A percentile compares a stretch with the other conserved stretches of the same genome.
These are phyloP conservation scores for Phocoena phocoena DNA, from an alignment of 2,113 vertebrate species.

Conservation along the genomic window DNA sequence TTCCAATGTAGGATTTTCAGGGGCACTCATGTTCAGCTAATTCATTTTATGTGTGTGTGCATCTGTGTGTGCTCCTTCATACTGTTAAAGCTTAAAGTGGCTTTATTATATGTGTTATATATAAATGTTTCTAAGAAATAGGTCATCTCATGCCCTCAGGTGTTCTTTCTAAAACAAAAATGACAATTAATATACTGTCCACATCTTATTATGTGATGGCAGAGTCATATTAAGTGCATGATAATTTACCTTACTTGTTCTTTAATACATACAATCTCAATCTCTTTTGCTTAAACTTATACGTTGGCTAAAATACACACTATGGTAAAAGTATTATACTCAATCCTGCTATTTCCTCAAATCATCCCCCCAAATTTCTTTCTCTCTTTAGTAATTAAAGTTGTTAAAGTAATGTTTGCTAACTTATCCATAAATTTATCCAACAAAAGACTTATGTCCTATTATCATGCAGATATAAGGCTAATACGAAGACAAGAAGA, in stretches of 20 bases:
- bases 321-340: neutral
- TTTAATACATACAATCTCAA: neutral
- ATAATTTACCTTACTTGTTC: neutral
- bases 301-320: neutral
- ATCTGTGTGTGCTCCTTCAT: neutral
- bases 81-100: neutral
- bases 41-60: neutral
- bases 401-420: neutral
- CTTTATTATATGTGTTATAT: neutral
- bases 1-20: conserved; percentile 50
- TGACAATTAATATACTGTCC: neutral
- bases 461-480: neutral
- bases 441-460: neutral
- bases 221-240: neutral
- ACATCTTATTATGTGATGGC: neutral
- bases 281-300: neutral
- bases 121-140: neutral
- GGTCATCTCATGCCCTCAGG: neutral
- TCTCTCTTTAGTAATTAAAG: neutral
- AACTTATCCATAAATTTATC: neutral
- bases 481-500: neutral
- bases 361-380: neutral
- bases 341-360: neutral
- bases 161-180: conserved; percentile 1
- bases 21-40: conserved; percentile 13